These are phyloP conservation scores for Tridacna crocea DNA, from an alignment of 2,888 invertebrate species.

Conservation along the genomic window DNA sequence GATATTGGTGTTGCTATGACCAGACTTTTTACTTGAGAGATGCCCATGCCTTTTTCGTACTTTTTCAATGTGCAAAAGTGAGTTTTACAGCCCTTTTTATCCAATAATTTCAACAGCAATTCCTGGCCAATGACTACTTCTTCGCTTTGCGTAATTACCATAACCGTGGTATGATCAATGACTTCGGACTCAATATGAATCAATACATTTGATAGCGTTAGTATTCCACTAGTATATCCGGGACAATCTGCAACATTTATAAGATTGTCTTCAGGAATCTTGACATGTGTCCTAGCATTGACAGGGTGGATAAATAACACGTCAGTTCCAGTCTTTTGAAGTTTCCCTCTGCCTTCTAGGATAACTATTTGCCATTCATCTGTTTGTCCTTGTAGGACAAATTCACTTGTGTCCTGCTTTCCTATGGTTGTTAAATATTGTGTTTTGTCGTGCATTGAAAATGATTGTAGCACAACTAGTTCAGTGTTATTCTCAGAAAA, in stretches of 20 bases:
- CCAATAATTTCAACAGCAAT: neutral
- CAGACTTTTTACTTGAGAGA: neutral
- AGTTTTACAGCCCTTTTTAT: neutral
- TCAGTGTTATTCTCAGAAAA: neutral
- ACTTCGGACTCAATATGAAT: neutral
- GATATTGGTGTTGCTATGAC: too few species aligned
- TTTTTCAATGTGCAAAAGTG: neutral
- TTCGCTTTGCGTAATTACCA: neutral
- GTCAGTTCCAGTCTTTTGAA: neutral
- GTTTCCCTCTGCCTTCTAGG: constrained; percentile 19
- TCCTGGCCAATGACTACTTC: neutral
- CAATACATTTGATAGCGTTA: neutral
- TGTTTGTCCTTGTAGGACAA: too few species aligned
- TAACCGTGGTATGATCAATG: neutral
- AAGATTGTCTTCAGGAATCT: neutral
- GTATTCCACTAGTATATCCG: neutral
- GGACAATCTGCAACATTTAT: neutral
- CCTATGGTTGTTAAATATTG: neutral
- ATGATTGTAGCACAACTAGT: neutral
- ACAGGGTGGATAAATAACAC: neutral
- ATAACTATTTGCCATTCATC: constrained; percentile 3
- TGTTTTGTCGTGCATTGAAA: neutral
- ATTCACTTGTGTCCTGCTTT: neutral
- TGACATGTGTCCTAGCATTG: neutral
- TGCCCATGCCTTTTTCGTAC: neutral